Percentiles rank a stretch among this genome's conserved stretches.
Evolutionary conservation across 1,140 invertebrate species (phyloP).

Genomic region (Tachypleus tridentatus): DNA sequence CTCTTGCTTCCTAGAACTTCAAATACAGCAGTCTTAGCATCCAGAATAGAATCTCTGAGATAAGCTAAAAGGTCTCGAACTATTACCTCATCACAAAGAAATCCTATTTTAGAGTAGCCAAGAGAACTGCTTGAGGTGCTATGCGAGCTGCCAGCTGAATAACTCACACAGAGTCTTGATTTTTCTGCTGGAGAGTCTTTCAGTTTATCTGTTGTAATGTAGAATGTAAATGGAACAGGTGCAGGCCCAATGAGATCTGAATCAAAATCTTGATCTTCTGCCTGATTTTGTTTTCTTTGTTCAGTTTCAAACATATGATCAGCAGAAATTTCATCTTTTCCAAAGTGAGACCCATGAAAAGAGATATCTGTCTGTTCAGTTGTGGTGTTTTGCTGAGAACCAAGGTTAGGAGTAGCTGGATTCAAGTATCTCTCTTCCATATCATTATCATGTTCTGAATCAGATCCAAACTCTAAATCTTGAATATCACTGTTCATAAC

Average conservation of each 20-base stretch:
- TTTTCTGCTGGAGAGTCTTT: neutral
- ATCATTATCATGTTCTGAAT: neutral
- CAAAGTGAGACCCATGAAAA: neutral
- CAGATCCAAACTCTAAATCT: slow-evolving; percentile 14
- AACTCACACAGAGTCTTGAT: neutral
- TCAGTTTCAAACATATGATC: slow-evolving; percentile 12
- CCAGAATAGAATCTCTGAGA: slow-evolving; percentile 9
- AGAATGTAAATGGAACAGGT: slow-evolving; percentile 7
- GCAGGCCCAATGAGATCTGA: slow-evolving; percentile 1
- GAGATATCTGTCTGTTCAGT: neutral
- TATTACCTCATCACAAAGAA: slow-evolving; percentile 18
- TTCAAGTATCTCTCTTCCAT: neutral
- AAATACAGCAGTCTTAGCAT: slow-evolving; percentile 13
- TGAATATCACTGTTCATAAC: slow-evolving; percentile 30
- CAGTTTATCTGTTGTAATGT: slow-evolving; percentile 5
- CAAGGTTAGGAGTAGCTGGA: neutral
- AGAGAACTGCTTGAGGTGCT: slow-evolving; percentile 11
- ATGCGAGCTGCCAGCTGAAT: slow-evolving; percentile 7
- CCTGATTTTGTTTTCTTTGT: neutral
- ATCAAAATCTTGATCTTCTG: neutral
- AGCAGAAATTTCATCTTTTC: slow-evolving; percentile 3
- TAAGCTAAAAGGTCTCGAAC: slow-evolving; percentile 11
- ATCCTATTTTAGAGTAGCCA: slow-evolving; percentile 5
- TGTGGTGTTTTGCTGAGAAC: neutral
- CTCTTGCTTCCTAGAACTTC: neutral